Conservation (phyloP, 2,888 invertebrate species). For the Himalopsyche kuldschensis region DNA sequence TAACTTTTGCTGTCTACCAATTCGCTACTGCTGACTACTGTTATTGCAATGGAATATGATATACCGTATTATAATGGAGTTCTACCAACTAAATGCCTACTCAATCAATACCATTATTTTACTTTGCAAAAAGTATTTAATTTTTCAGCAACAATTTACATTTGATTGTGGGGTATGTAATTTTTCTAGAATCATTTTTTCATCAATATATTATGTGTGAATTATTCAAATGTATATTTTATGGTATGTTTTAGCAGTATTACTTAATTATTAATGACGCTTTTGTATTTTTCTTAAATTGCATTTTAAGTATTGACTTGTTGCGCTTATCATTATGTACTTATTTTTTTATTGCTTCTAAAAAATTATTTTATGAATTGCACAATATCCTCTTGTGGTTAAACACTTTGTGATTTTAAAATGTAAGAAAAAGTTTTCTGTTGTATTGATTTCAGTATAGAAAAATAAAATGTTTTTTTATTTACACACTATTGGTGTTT, state of each 20-base stretch:
- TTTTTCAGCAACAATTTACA: too few species aligned
- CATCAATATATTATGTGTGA: too few species aligned
- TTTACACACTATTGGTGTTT: not conserved
- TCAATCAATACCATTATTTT: too few species aligned
- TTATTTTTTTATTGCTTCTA: not conserved
- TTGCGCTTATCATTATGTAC: not conserved
- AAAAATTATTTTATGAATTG: not conserved
- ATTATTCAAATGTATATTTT: too few species aligned
- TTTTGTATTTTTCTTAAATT: not conserved
- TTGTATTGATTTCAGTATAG: not conserved
- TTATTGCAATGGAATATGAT: too few species aligned
- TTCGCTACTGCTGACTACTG: too few species aligned
- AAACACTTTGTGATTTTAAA: not conserved
- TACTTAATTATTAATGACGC: not conserved
- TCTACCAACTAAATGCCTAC: too few species aligned
- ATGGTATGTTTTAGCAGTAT: not conserved
- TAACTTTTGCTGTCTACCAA: too few species aligned
- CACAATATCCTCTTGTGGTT: not conserved
- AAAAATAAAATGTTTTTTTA: not conserved
- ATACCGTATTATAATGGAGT: too few species aligned
- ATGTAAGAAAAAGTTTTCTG: not conserved
- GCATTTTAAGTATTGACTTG: not conserved
- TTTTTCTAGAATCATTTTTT: too few species aligned
- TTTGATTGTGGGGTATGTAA: too few species aligned
- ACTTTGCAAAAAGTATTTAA: too few species aligned